phyloP scores from a whole-genome alignment of 2,888 invertebrate genomes.

The Molanna angustata region DNA sequence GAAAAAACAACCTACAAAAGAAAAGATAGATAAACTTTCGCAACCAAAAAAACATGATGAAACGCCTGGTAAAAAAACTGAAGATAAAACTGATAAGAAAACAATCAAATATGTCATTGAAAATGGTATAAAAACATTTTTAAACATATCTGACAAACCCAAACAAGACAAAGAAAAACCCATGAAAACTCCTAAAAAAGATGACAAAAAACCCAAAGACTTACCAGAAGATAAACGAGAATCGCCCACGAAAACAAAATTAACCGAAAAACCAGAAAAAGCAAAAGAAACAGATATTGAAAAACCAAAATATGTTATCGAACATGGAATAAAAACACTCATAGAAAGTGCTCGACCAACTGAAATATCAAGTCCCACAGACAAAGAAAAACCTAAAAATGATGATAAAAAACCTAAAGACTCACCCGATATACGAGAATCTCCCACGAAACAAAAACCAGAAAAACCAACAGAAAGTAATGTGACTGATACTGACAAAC shows the following conservation, averaged over 20 bases:
- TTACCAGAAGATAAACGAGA: no score
- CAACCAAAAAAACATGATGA: constrained; percentile 2
- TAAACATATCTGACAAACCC: constrained; percentile 17
- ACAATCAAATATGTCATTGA: constrained; percentile 28
- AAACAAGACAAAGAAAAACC: constrained; percentile 10
- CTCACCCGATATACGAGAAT: no score
- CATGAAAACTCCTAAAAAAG: neutral
- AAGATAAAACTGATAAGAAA: neutral
- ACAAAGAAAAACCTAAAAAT: neutral
- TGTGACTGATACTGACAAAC: constrained; percentile 11
- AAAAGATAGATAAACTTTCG: no score
- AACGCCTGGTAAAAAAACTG: constrained; percentile 4
- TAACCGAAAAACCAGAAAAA: constrained; percentile 7
- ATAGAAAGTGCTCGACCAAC: constrained; percentile 18
- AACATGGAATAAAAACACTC: constrained; percentile 29
- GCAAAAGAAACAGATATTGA: constrained; percentile 9
- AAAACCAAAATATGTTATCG: constrained; percentile 27
- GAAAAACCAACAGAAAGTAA: constrained; percentile 5
- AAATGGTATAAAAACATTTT: constrained; percentile 28
- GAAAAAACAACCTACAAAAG: no score
- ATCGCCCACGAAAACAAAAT: neutral
- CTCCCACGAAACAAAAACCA: constrained; percentile 1
- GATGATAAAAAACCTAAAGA: no score
- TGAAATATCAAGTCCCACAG: no score
- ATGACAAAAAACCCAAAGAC: no score